Conservation (phyloP, 2,888 invertebrate species). For the Netelia inedita region DNA sequence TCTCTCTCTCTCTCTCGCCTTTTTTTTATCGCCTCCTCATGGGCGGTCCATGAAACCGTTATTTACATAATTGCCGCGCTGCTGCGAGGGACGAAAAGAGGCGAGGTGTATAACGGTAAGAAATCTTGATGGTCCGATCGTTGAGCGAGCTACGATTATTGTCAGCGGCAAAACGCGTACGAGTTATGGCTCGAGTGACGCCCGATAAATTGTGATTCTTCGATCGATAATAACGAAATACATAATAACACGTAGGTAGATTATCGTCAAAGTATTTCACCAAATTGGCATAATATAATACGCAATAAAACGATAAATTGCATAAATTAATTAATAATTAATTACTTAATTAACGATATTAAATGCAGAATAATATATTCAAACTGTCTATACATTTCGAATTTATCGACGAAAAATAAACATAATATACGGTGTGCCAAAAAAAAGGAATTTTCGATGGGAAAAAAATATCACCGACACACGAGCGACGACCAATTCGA, state of each 20-base stretch:
- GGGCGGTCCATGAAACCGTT: conserved; percentile 62
- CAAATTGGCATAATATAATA: too few species aligned
- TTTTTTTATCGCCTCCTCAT: conserved; percentile 47
- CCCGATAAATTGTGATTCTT: background rate
- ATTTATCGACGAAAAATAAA: background rate
- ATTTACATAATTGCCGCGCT: conserved; percentile 67
- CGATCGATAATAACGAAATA: background rate
- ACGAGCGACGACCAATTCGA: background rate
- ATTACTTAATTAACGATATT: too few species aligned
- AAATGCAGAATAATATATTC: too few species aligned
- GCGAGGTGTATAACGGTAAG: conserved; percentile 61
- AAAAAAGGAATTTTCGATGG: background rate
- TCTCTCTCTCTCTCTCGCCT: conserved; percentile 2
- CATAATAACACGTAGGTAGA: background rate
- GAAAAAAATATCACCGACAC: background rate
- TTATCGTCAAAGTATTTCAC: too few species aligned
- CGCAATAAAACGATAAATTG: too few species aligned
- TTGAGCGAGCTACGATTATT: conserved; percentile 54
- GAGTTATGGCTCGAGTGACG: background rate
- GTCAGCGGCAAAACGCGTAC: background rate
- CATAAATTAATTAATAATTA: too few species aligned
- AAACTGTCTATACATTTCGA: too few species aligned
- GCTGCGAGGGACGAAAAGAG: conserved; percentile 20
- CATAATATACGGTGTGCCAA: background rate
- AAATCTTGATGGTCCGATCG: conserved; percentile 46